Evolutionary conservation across 2,113 vertebrate species (phyloP), one percentile per base, ranked within the genome.

Genomic region (Phyllopteryx taeniolatus): DNA sequence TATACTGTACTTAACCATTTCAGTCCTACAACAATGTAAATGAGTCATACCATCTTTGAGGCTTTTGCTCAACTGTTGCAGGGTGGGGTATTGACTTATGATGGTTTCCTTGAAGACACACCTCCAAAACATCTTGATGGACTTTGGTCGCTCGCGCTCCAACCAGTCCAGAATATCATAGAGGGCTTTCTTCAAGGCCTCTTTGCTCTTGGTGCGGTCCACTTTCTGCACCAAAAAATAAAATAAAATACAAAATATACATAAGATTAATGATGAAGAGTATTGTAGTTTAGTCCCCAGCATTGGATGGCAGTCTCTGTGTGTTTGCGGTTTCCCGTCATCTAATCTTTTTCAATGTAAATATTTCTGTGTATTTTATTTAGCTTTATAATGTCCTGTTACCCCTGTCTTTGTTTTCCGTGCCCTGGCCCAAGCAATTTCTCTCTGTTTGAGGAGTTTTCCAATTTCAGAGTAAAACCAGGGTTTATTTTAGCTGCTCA

Each of bases 161-260:
- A 93, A 9, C 73, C 71, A 76, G 47, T 93, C 85, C 74, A 93
- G 74, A 19, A 90, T 0, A 0, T 74, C 71, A 70, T 93, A 93
- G 4, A 92, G 11, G 14, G 51, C 76, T 7, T 11, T 70, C 53
- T 49, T 65, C 0, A 20, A 59, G 17, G 22, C 78, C 4, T 81
- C 56, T 71, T 79, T 88, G n/a, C 47, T 76, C 75, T 49, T 91
- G 75, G 74, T 88, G 3, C 62, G 75, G 22, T 11, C 83, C 54
- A 92, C 53, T 39, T 80, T 91, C 92, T 93, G 67, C 33, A 73
- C 10, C 67, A 0, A 61, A 11, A 47, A n/a, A 74, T 2, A 66
- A 4, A 56, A 22, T 69, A 35, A 17, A 19, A 14, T 0, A 61
- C 7, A 14, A 27, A 33, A 33, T 14, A 19, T 27, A 44, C 43